Evolutionary conservation across 2,797 vertebrate species (phyloP).

Genomic region (Lacerta bilineata): DNA sequence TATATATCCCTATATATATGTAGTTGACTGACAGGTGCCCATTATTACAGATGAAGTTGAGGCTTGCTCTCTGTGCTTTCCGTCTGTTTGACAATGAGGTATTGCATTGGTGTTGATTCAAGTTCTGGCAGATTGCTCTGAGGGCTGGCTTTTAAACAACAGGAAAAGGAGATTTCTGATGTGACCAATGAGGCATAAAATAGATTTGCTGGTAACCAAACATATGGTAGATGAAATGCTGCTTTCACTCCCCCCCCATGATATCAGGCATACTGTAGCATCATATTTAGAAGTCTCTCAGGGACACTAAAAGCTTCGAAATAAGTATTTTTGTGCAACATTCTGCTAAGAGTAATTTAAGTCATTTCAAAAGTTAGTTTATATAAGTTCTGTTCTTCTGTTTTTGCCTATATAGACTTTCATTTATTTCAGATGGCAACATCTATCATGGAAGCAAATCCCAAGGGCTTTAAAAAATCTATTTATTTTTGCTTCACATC

Average conservation of each 20-base stretch:
- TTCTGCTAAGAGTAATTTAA: slow-evolving; percentile 40
- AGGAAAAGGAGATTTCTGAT: slow-evolving; percentile 45
- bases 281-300: slow-evolving; percentile 4
- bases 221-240: slow-evolving; percentile 41
- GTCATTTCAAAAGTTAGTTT: slow-evolving; percentile 38
- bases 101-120: slow-evolving; percentile 47
- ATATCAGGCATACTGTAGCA: slow-evolving; percentile 38
- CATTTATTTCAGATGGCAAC: slow-evolving; percentile 38
- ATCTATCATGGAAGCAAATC: slow-evolving; percentile 59
- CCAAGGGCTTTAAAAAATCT: slow-evolving; percentile 48
- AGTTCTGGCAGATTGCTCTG: slow-evolving; percentile 37
- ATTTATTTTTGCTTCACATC: slow-evolving; percentile 53
- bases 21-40: slow-evolving; percentile 3
- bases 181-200: slow-evolving; percentile 14
- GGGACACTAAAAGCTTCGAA: slow-evolving; percentile 34
- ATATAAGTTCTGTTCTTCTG: slow-evolving; percentile 41
- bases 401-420: slow-evolving; percentile 32
- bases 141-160: slow-evolving; percentile 29
- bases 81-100: slow-evolving; percentile 10
- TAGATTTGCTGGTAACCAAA: slow-evolving; percentile 46
- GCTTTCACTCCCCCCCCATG: slow-evolving; percentile 33
- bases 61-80: not conserved
- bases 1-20: too few species aligned
- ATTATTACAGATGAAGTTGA: slow-evolving; percentile 15
- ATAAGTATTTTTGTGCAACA: slow-evolving; percentile 36